Percentiles rank a stretch among this genome's conserved stretches.
Conservation (phyloP, 1,140 invertebrate species). For the Musca domestica region DNA sequence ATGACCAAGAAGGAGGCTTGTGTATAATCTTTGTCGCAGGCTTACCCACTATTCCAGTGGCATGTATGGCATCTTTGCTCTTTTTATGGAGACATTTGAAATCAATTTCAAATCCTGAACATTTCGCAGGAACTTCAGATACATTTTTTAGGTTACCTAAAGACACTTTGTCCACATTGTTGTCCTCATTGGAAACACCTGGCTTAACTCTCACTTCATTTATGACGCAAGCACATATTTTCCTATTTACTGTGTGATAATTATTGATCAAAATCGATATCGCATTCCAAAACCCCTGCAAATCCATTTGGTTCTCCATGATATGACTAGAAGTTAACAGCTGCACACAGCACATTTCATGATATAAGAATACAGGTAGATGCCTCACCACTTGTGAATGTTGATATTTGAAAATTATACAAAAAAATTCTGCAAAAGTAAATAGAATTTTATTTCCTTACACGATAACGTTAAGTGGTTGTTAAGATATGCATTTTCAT, state of each 20-base stretch:
- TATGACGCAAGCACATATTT: conserved; percentile 41
- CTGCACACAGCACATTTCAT: no score
- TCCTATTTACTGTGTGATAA: conserved; percentile 47
- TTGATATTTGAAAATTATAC: no score
- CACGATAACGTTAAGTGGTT: no score
- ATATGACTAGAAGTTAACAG: neutral
- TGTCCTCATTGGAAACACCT: no score
- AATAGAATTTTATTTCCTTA: no score
- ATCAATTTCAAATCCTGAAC: conserved; percentile 32
- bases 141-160: no score
- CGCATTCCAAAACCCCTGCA: conserved; percentile 34
- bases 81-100: conserved; percentile 46
- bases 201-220: neutral
- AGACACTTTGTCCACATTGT: neutral
- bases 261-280: conserved; percentile 44
- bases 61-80: conserved; percentile 31
- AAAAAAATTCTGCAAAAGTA: no score
- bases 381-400: no score
- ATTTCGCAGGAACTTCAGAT: no score
- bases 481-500: no score
- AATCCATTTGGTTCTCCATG: neutral
- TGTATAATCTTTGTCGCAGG: neutral
- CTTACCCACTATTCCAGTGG: conserved; percentile 38
- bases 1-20: neutral
- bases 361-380: no score